Base-by-base conservation (phyloP, 1,140 invertebrate species). In the Drosophila albomicans region DNA sequence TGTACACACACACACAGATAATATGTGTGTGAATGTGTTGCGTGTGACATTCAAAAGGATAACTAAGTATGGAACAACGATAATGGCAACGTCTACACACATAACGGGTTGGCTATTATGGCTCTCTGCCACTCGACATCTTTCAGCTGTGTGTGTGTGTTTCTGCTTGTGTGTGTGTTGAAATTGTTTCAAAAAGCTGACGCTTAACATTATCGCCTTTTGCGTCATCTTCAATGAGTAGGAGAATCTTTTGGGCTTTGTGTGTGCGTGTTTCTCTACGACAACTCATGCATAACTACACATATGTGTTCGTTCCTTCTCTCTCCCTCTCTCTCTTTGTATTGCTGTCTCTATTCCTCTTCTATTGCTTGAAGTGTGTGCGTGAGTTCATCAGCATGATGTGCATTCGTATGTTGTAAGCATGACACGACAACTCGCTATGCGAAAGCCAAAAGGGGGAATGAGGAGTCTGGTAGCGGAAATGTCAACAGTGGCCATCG, bases 161-260 rank as follows among this genome's bases (percentile, higher is more conserved):
- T 5, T 49, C 13, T 48, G 20, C 28, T 41, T 65, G 16, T 57
- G 61, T 48, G 43, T 70, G 73, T 70, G 72, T 71, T 79, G 72
- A 79, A 75, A 79, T 79, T 79, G 72, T 79, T 79, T 75, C 72
- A 75, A 75, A 75, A 75, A 71, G 76, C 76, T 75, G 72, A 79
- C 61, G 72, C 66, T 75, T 79, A 70, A 75, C 57, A 79, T 79
- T 79, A 79, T 75, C 76, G 76, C 62, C 72, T 75, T 66, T 57
- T 75, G 76, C 72, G 54, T 67, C 66, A 75, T 66, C 57, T 65
- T 78, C 65, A 66, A 75, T 75, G 66, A 41, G 58, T 10, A n/a
- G 5, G 30, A 52, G 49, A 52, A 66, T 62, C 38, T 54, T 25
- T 59, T 48, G 28, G 11, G 35, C 35, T 38, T 38, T 38, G 35